phyloP scores from a whole-genome alignment of 2,888 invertebrate species.

The Eumerus sabulonum region DNA sequence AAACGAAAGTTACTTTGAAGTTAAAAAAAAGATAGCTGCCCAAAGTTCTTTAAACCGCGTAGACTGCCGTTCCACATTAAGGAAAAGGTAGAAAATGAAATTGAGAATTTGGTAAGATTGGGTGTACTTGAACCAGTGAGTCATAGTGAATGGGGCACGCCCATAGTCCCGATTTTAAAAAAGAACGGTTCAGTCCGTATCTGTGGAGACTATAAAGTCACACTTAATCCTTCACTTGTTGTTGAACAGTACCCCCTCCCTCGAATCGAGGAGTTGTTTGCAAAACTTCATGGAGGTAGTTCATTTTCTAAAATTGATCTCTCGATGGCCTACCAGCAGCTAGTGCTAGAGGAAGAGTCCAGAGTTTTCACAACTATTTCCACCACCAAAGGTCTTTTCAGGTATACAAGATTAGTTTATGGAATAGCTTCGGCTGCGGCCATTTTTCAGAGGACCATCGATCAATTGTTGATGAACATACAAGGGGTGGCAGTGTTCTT shows the following conservation, averaged over 20 bases:
- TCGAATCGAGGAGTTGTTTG: conserved; percentile 22
- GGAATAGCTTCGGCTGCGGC: no score
- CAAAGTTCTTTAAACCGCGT: conserved; percentile 4
- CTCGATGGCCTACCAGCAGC: conserved; percentile 73
- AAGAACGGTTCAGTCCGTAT: no score
- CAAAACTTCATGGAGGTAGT: conserved; percentile 63
- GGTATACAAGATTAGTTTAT: conserved; percentile 60
- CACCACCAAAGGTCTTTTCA: conserved; percentile 62
- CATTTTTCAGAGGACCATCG: conserved; percentile 73
- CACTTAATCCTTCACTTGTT: conserved; percentile 19
- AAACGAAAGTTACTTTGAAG: background rate
- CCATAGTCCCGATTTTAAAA: no score
- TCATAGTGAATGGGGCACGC: no score
- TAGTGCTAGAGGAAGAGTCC: conserved; percentile 70
- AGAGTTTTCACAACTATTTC: conserved; percentile 70
- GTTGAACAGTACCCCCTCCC: conserved; percentile 12
- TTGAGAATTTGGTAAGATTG: no score
- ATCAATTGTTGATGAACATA: conserved; percentile 70
- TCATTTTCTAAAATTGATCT: conserved; percentile 74
- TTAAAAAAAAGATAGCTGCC: background rate
- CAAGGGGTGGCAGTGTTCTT: background rate
- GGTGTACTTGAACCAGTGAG: no score
- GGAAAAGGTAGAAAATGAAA: conserved; percentile 26
- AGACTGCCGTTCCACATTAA: conserved; percentile 16
- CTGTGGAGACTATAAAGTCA: conserved; percentile 2